Percentiles rank a stretch among this genome's conserved stretches.
Evolutionary conservation across 2,888 invertebrate species (phyloP).

Genomic region (Drosophila diplacantha): DNA sequence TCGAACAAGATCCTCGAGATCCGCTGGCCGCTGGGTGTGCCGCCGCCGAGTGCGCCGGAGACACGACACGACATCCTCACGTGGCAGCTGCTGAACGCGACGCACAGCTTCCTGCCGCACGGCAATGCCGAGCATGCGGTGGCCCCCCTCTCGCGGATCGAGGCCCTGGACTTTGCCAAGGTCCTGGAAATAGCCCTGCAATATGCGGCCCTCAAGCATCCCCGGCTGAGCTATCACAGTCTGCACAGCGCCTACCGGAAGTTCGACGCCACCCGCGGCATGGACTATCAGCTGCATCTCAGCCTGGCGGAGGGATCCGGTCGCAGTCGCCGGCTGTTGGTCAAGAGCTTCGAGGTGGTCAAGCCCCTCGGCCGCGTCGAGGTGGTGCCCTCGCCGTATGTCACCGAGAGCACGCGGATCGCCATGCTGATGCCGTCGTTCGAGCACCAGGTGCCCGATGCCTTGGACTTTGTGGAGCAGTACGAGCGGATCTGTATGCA

Average conservation of each 20-base stretch:
- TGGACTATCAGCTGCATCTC: conserved; percentile 90
- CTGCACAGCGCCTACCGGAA: conserved; percentile 85
- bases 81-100: conserved; percentile 91
- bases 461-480: conserved; percentile 83
- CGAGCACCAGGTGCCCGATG: conserved; percentile 80
- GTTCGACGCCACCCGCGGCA: conserved; percentile 90
- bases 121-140: conserved; percentile 89
- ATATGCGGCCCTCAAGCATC: conserved; percentile 79
- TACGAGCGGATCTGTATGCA: conserved; percentile 86
- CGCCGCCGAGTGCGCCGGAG: conserved; percentile 82
- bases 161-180: conserved; percentile 83
- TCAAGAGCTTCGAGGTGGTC: conserved; percentile 86
- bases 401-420: conserved; percentile 93
- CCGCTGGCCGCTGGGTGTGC: conserved; percentile 87
- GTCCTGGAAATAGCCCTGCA: conserved; percentile 79
- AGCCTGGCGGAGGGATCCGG: conserved; percentile 79
- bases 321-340: conserved; percentile 62
- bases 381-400: conserved; percentile 94
- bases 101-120: conserved; percentile 89
- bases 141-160: conserved; percentile 82
- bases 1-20: conserved; percentile 79
- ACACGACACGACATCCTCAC: conserved; percentile 89
- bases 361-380: conserved; percentile 93
- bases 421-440: conserved; percentile 86
- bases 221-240: conserved; percentile 79